Conservation (phyloP, 2,797 vertebrate genomes). For the Hydrocynus forskahlii region DNA sequence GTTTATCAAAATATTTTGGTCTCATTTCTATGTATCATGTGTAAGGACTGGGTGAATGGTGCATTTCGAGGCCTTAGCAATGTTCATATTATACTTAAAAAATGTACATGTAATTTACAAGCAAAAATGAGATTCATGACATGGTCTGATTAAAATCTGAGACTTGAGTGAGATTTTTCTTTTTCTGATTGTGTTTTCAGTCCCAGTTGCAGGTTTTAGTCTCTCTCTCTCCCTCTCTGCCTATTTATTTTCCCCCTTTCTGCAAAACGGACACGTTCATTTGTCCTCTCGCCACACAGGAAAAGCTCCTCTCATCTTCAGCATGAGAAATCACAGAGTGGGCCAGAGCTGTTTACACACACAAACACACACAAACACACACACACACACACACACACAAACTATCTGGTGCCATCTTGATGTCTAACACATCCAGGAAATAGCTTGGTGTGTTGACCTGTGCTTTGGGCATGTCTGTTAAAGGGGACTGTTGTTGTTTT, state of each 20-base stretch:
- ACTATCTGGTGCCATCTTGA: slow-evolving; percentile 44
- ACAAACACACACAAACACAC: slow-evolving; percentile 24
- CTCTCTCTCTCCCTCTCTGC: slow-evolving; percentile 1
- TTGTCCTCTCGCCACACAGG: slow-evolving; percentile 38
- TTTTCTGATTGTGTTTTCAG: slow-evolving; percentile 25
- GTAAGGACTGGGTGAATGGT: too few relatives aligned
- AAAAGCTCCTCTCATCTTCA: slow-evolving; percentile 44
- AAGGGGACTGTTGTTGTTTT: slow-evolving; percentile 20
- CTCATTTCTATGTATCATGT: too few relatives aligned
- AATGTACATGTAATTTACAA: background rate
- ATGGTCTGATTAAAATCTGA: background rate
- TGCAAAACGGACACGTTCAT: slow-evolving; percentile 22
- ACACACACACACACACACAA: slow-evolving; percentile 33
- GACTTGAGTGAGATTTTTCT: background rate
- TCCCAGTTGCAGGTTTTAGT: background rate
- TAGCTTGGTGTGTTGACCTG: slow-evolving; percentile 45
- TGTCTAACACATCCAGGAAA: slow-evolving; percentile 34
- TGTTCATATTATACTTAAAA: too few relatives aligned
- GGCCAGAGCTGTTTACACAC: slow-evolving; percentile 18
- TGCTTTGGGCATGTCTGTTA: slow-evolving; percentile 25
- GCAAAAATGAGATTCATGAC: background rate
- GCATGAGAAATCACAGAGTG: slow-evolving; percentile 34
- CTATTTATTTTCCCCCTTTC: slow-evolving; percentile 4
- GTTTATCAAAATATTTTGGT: too few relatives aligned
- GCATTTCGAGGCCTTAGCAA: too few relatives aligned